phyloP scores from a whole-genome alignment of 2,797 vertebrate species.

The Antrozous pallidus region DNA sequence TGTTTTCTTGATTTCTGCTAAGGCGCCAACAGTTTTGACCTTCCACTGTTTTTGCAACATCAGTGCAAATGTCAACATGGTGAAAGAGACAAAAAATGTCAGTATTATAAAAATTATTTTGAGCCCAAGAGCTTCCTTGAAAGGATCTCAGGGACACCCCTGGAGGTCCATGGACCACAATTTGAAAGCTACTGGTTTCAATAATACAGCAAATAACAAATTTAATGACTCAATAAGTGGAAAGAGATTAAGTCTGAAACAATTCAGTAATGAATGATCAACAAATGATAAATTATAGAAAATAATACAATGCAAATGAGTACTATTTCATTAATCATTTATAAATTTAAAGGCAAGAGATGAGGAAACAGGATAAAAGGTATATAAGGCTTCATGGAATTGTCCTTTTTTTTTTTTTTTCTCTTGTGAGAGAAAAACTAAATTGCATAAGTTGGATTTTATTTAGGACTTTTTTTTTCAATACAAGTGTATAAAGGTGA shows the following conservation, averaged over 20 bases:
- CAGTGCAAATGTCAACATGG: neutral
- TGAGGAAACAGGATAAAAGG: neutral
- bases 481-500: neutral
- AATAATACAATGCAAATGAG: conserved; percentile 14
- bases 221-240: neutral
- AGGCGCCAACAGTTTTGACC: neutral
- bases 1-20: neutral
- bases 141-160: neutral
- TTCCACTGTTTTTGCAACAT: neutral
- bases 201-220: conserved; percentile 22
- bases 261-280: conserved; percentile 23
- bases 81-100: conserved; percentile 13
- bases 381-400: neutral
- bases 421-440: neutral
- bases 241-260: conserved; percentile 26
- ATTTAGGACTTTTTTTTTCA: neutral
- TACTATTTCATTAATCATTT: conserved; percentile 29
- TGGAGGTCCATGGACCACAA: neutral
- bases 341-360: conserved; percentile 26
- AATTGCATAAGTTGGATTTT: neutral
- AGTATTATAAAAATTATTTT: conserved; percentile 14
- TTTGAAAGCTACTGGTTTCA: conserved; percentile 47
- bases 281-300: conserved; percentile 23
- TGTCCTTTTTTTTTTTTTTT: neutral
- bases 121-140: neutral